These are phyloP conservation scores for Nycticebus coucang DNA, from an alignment of 2,113 vertebrate species.

Conservation along the genomic window DNA sequence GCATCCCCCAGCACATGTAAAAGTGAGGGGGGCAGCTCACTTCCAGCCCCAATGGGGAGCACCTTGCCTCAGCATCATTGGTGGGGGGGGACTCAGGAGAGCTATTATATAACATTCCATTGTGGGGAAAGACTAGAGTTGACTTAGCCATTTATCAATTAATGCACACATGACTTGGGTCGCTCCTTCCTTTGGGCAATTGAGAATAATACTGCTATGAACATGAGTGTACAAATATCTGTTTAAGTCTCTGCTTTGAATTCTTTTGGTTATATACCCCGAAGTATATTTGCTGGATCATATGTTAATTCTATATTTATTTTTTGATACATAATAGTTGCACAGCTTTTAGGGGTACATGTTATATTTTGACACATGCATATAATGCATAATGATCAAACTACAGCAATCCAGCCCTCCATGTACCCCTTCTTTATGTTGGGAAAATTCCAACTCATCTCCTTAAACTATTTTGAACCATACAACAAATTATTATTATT, in stretches of 20 bases:
- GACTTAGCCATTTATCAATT: background rate
- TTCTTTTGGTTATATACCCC: background rate
- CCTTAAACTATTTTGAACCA: background rate
- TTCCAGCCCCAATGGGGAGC: background rate
- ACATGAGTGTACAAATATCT: background rate
- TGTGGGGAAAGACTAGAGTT: background rate
- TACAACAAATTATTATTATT: background rate
- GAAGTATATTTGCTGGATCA: background rate
- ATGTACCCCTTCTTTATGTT: background rate
- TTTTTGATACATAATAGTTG: background rate
- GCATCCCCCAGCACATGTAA: accelerated
- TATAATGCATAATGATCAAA: background rate
- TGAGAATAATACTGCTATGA: background rate
- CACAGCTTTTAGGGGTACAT: background rate
- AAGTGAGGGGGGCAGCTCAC: background rate
- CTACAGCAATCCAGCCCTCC: background rate
- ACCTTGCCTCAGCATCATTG: background rate
- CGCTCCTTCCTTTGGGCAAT: background rate
- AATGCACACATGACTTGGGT: background rate
- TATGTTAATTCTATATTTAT: background rate
- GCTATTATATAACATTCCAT: background rate
- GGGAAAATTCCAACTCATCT: background rate
- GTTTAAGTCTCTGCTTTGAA: background rate
- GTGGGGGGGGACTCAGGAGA: background rate
- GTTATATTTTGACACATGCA: background rate